Evolutionary conservation across 2,797 vertebrate genomes (phyloP).

Genomic region (Syngnathus rostellatus): DNA sequence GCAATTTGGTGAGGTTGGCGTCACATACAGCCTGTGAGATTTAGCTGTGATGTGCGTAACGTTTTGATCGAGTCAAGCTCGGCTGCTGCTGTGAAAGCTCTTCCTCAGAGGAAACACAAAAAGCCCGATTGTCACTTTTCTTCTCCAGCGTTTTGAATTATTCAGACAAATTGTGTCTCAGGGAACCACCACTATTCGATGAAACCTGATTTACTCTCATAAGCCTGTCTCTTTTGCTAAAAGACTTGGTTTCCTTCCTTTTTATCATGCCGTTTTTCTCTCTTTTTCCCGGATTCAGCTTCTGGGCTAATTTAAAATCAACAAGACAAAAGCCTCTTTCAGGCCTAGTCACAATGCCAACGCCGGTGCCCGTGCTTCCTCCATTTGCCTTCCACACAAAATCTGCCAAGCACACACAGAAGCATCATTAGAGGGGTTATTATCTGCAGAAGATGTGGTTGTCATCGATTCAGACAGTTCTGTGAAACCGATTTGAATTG

Average conservation of each 20-base stretch:
- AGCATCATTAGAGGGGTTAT: slow-evolving; percentile 49
- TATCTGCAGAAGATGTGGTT: slow-evolving; percentile 41
- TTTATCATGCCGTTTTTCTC: slow-evolving; percentile 13
- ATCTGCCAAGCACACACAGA: slow-evolving; percentile 23
- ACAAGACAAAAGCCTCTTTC: slow-evolving; percentile 58
- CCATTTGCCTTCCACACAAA: slow-evolving; percentile 37
- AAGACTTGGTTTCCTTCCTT: slow-evolving; percentile 22
- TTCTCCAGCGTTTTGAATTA: slow-evolving; percentile 9
- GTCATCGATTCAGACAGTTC: slow-evolving; percentile 45
- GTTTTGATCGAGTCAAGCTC: slow-evolving; percentile 17
- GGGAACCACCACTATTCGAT: slow-evolving; percentile 18
- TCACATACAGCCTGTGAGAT: slow-evolving; percentile 17
- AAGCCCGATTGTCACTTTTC: neutral
- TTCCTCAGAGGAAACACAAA: neutral
- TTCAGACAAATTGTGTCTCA: slow-evolving; percentile 14
- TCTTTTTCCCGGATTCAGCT: slow-evolving; percentile 19
- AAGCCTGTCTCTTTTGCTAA: slow-evolving; percentile 25
- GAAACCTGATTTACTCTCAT: slow-evolving; percentile 28
- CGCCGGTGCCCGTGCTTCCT: slow-evolving; percentile 46
- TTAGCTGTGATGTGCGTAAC: slow-evolving; percentile 16
- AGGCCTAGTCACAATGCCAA: slow-evolving; percentile 58
- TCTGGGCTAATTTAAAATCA: slow-evolving; percentile 55
- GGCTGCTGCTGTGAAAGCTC: slow-evolving; percentile 15
- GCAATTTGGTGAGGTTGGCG: slow-evolving; percentile 25
- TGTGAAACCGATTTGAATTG: slow-evolving; percentile 50